phyloP scores from a whole-genome alignment of 53 echinoderm and acorn worm genomes.

The Patiria pectinifera region DNA sequence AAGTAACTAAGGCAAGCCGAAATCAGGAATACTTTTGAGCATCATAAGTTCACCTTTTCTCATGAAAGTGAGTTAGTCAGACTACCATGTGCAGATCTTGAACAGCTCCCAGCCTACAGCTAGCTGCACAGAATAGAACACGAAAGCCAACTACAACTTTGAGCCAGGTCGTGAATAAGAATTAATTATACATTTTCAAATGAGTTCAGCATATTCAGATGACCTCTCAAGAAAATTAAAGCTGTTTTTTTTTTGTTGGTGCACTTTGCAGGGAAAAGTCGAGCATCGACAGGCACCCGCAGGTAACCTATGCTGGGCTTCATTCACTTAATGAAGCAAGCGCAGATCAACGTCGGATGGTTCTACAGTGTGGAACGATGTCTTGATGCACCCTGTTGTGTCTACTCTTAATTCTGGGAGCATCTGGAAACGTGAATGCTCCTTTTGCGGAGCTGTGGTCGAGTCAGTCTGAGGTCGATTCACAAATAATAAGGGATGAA shows the following conservation, averaged over 20 bases:
- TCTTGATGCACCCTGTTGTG: no score
- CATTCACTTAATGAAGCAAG: constrained; percentile 35
- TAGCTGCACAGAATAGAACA: no score
- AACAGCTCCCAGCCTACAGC: no score
- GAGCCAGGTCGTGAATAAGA: background rate
- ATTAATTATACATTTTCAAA: background rate
- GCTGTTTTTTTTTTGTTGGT: background rate
- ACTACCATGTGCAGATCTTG: no score
- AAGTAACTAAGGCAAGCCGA: no score
- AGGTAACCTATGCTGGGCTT: constrained; percentile 42
- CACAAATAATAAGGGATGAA: no score
- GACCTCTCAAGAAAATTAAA: no score
- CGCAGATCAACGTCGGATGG: background rate
- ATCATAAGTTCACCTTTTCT: no score
- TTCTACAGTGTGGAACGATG: background rate
- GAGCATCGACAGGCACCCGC: constrained; percentile 43
- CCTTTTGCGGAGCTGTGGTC: background rate
- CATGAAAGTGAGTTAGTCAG: no score
- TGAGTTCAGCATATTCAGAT: background rate
- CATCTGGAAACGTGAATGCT: background rate
- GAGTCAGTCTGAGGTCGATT: no score
- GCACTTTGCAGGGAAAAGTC: constrained; percentile 39
- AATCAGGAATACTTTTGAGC: no score
- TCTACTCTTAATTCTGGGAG: background rate
- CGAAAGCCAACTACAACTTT: background rate